Conservation (phyloP, 2,888 invertebrate species). For the Tipula unca region DNA sequence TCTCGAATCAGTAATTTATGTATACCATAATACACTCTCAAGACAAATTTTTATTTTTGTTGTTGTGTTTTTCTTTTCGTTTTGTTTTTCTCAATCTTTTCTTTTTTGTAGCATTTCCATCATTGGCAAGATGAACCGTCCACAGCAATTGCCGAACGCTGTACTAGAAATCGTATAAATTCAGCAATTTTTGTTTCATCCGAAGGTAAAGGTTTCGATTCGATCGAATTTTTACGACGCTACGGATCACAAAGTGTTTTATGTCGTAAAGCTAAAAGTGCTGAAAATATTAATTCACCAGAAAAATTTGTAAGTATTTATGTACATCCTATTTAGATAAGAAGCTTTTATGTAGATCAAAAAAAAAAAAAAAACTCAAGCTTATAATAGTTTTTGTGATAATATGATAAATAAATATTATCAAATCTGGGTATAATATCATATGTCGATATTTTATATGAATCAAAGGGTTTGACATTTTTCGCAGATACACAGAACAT, state of each 20-base stretch:
- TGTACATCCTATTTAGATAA: background rate
- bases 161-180: constrained; percentile 67
- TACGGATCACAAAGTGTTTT: constrained; percentile 72
- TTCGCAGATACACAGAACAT: too few relatives aligned
- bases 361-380: background rate
- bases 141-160: constrained; percentile 53
- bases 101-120: constrained; percentile 38
- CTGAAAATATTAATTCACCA: constrained; percentile 49
- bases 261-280: constrained; percentile 71
- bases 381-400: too few relatives aligned
- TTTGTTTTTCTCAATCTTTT: background rate
- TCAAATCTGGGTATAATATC: too few relatives aligned
- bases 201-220: constrained; percentile 65
- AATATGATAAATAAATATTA: too few relatives aligned
- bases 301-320: constrained; percentile 19
- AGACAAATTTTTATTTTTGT: background rate
- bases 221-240: constrained; percentile 68
- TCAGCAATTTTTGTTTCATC: constrained; percentile 78
- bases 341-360: background rate
- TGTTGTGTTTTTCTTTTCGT: background rate
- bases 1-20: too few relatives aligned
- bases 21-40: background rate
- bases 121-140: constrained; percentile 59
- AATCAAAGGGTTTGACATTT: too few relatives aligned
- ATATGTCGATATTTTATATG: too few relatives aligned